Evolutionary conservation across 2,113 vertebrate genomes (phyloP).

Genomic region (Leptobrachium leishanense): DNA sequence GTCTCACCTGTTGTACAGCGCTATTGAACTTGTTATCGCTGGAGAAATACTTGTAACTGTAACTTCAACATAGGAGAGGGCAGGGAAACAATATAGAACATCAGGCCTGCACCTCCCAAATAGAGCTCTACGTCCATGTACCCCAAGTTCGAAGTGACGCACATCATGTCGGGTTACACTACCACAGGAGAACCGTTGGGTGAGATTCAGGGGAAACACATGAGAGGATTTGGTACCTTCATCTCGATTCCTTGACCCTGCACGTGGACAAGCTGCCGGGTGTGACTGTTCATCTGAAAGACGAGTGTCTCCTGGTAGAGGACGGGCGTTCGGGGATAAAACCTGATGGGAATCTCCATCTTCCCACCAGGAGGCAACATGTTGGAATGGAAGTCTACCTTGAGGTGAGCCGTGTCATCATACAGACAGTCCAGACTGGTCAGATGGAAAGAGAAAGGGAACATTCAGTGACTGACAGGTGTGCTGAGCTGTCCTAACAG

Average conservation of each 20-base stretch:
- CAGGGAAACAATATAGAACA: no score
- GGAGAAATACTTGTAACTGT: no score
- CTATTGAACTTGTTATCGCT: no score
- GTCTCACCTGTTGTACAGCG: no score
- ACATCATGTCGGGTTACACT: no score
- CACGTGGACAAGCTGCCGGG: constrained; percentile 70
- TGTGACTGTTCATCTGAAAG: constrained; percentile 78
- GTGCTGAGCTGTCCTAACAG: no score
- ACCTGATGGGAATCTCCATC: constrained; percentile 72
- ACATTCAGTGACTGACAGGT: no score
- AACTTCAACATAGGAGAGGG: no score
- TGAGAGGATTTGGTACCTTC: constrained; percentile 69
- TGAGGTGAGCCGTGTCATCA: constrained; percentile 63
- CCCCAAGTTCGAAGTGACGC: no score
- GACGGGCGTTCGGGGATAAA: constrained; percentile 71
- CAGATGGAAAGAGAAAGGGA: no score
- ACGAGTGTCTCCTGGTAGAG: constrained; percentile 72
- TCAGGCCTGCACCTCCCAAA: neutral
- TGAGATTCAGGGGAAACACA: no score
- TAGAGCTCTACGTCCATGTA: neutral
- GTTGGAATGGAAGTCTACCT: constrained; percentile 64
- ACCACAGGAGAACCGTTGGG: neutral
- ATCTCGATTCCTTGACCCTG: constrained; percentile 77
- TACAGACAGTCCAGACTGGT: constrained; percentile 79
- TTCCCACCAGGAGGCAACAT: constrained; percentile 68